Conservation (phyloP, 1,140 invertebrate species). For the Wasmannia auropunctata region DNA sequence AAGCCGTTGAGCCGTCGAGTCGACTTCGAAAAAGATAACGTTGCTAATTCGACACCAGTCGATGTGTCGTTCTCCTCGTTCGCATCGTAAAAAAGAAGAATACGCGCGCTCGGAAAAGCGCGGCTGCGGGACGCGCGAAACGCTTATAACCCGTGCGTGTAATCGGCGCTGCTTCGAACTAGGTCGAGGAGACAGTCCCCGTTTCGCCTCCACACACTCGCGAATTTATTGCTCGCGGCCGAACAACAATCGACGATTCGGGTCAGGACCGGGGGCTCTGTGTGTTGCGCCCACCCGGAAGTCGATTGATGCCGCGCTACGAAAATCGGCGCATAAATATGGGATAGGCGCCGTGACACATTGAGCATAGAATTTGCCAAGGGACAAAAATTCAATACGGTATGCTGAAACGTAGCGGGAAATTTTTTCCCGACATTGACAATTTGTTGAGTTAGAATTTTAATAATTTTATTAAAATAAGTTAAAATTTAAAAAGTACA, state of each 20-base stretch:
- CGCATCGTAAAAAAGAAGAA: background rate
- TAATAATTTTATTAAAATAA: background rate
- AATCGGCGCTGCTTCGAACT: conserved; percentile 63
- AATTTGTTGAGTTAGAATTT: background rate
- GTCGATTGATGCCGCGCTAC: conserved; percentile 6
- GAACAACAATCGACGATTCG: conserved; percentile 76
- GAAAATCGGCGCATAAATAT: conserved; percentile 29
- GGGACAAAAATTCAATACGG: background rate
- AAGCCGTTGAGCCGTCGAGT: background rate
- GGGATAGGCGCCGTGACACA: background rate
- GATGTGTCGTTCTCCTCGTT: background rate
- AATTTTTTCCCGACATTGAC: background rate
- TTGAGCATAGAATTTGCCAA: background rate
- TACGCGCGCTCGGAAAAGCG: background rate
- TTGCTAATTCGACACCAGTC: conserved; percentile 17
- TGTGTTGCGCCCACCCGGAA: conserved; percentile 51
- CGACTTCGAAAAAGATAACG: conserved; percentile 13
- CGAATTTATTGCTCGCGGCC: conserved; percentile 74
- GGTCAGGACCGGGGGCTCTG: conserved; percentile 62
- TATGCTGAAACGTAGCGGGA: background rate
- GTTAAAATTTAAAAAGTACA: background rate
- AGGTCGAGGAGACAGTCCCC: conserved; percentile 72
- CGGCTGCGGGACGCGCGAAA: conserved; percentile 23
- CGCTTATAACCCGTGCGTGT: conserved; percentile 60
- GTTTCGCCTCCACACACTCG: conserved; percentile 39